phyloP scores from a whole-genome alignment of 2,113 vertebrate species.

The Aspiorhynchus laticeps region DNA sequence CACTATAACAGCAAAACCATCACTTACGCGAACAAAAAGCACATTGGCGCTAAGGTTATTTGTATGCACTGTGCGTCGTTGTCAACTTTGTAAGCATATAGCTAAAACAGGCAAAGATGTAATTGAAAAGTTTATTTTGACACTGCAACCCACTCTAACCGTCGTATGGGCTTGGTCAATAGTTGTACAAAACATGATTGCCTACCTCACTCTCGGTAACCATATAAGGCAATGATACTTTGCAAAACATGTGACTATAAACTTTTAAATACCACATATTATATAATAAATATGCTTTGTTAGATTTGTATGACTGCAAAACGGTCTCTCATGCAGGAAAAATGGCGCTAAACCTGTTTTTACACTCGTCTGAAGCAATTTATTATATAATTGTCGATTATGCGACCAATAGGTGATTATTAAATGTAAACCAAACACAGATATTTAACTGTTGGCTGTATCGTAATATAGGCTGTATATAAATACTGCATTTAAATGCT shows the following conservation, averaged over 20 bases:
- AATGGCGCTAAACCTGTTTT: background rate
- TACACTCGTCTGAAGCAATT: background rate
- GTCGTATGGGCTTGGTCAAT: slow-evolving; percentile 73
- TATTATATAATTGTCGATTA: background rate
- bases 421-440: background rate
- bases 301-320: background rate
- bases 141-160: slow-evolving; percentile 60
- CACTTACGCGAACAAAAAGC: slow-evolving; percentile 28
- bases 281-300: slow-evolving; percentile 9
- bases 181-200: slow-evolving; percentile 74
- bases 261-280: background rate
- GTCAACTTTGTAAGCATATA: background rate
- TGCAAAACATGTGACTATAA: slow-evolving; percentile 58
- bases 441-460: background rate
- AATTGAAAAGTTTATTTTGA: slow-evolving; percentile 62
- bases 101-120: slow-evolving; percentile 20
- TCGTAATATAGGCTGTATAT: background rate
- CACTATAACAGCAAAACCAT: background rate
- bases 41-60: background rate
- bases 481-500: background rate
- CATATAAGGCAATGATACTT: slow-evolving; percentile 78
- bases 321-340: background rate
- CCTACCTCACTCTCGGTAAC: slow-evolving; percentile 70
- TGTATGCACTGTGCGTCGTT: background rate
- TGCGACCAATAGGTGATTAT: background rate